Conservation (phyloP, 2,888 invertebrate genomes). For the Perithous albicinctus region DNA sequence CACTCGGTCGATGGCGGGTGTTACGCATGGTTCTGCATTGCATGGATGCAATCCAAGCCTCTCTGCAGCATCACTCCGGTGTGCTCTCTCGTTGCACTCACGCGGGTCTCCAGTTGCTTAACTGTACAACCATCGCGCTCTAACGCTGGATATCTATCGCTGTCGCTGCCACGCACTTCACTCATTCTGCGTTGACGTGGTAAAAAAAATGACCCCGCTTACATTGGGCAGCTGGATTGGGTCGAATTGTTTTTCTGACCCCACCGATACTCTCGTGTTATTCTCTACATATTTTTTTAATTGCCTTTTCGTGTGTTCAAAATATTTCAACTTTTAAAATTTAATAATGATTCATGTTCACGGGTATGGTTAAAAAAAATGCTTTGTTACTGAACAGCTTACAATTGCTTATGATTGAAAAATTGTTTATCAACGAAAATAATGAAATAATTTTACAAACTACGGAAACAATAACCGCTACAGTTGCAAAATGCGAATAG, state of each 20-base stretch:
- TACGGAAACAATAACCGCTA: too few relatives aligned
- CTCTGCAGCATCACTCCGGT: slow-evolving; percentile 39
- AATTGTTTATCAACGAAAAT: too few relatives aligned
- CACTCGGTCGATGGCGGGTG: slow-evolving; percentile 64
- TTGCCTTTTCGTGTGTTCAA: slow-evolving; percentile 33
- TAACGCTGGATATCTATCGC: slow-evolving; percentile 16
- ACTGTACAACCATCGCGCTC: neutral
- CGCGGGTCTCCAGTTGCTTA: slow-evolving; percentile 29
- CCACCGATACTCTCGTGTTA: neutral
- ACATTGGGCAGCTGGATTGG: slow-evolving; percentile 13
- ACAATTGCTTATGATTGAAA: too few relatives aligned
- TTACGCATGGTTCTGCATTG: slow-evolving; percentile 50
- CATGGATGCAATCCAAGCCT: slow-evolving; percentile 50
- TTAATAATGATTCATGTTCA: neutral
- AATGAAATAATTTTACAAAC: too few relatives aligned
- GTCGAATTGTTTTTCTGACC: slow-evolving; percentile 36
- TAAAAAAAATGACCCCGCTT: slow-evolving; percentile 59
- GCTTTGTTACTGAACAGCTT: too few relatives aligned
- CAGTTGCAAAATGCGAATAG: too few relatives aligned
- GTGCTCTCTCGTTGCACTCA: slow-evolving; percentile 54
- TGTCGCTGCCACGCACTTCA: slow-evolving; percentile 47
- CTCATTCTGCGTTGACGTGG: slow-evolving; percentile 53
- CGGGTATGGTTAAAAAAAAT: too few relatives aligned
- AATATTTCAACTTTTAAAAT: neutral
- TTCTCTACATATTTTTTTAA: slow-evolving; percentile 37